A percentile compares a stretch with the other conserved stretches of the same genome.
These are phyloP conservation scores for Sciaenops ocellatus DNA, from an alignment of 2,797 vertebrate species.

Conservation along the genomic window DNA sequence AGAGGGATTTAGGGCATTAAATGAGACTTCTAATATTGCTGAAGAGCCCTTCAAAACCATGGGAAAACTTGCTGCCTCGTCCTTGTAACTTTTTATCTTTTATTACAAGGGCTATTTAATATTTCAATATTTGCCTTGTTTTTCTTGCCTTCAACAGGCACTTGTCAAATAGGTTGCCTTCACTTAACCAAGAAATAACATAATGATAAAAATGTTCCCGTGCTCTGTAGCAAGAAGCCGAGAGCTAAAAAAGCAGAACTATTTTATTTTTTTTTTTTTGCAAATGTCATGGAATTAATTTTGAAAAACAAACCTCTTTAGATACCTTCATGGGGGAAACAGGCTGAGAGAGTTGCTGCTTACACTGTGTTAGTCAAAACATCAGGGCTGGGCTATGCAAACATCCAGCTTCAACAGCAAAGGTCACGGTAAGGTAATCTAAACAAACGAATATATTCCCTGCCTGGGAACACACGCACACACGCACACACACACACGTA, in stretches of 20 bases:
- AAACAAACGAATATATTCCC: conserved; percentile 52
- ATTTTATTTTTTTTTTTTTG: conserved; percentile 1
- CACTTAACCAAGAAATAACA: conserved; percentile 20
- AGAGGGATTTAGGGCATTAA: conserved; percentile 63
- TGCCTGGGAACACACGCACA: conserved; percentile 36
- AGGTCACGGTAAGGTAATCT: conserved; percentile 70
- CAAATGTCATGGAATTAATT: conserved; percentile 64
- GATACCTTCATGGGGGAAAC: conserved; percentile 50
- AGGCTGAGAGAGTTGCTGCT: conserved; percentile 49
- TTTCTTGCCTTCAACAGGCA: conserved; percentile 6
- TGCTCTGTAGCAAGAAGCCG: conserved; percentile 9
- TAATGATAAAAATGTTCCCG: background rate
- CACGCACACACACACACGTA: background rate
- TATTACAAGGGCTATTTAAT: conserved; percentile 13
- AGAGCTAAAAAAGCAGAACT: conserved; percentile 14
- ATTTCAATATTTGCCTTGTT: conserved; percentile 29
- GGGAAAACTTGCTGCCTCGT: conserved; percentile 32
- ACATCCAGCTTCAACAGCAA: conserved; percentile 68
- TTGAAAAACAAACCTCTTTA: conserved; percentile 46
- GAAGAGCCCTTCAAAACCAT: conserved; percentile 27
- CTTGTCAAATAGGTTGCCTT: conserved; percentile 26
- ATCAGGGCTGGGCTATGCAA: conserved; percentile 64
- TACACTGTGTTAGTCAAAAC: conserved; percentile 65
- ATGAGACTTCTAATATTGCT: conserved; percentile 44
- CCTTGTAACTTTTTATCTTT: conserved; percentile 15